Percentiles rank a stretch among this genome's conserved stretches.
Evolutionary conservation across 64 coral and sea anemone species (phyloP).

Genomic region (Pachyseris speciosa): DNA sequence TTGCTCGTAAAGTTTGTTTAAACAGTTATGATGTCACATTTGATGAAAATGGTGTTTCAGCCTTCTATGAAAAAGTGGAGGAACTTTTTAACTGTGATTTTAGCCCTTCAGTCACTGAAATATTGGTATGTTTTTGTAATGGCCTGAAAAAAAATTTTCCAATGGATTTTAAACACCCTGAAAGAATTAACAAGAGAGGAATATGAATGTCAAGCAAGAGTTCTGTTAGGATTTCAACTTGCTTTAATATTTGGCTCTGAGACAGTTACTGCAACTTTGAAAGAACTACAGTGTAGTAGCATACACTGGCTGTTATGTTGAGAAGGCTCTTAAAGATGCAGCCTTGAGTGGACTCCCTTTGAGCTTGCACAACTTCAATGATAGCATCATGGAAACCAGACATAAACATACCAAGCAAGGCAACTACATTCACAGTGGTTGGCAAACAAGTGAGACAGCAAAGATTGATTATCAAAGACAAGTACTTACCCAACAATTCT

Average conservation of each 20-base stretch:
- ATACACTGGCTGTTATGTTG: slow-evolving; percentile 13
- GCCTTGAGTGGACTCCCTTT: slow-evolving; percentile 8
- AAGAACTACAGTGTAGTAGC: slow-evolving; percentile 3
- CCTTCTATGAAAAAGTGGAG: slow-evolving; percentile 35
- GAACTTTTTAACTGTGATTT: slow-evolving; percentile 60
- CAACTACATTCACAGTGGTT: slow-evolving; percentile 36
- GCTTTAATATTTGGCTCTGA: slow-evolving; percentile 15
- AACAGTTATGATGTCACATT: slow-evolving; percentile 46
- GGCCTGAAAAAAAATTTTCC: background rate
- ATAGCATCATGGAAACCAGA: slow-evolving; percentile 45
- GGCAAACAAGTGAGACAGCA: slow-evolving; percentile 13
- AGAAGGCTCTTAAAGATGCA: slow-evolving; percentile 43
- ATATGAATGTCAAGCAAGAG: background rate
- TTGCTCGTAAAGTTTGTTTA: slow-evolving; percentile 42
- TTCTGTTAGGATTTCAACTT: slow-evolving; percentile 55
- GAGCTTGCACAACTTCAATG: slow-evolving; percentile 20
- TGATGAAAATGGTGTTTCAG: slow-evolving; percentile 40
- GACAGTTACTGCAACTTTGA: slow-evolving; percentile 59
- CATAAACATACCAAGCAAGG: slow-evolving; percentile 43
- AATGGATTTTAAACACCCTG: background rate
- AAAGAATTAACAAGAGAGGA: background rate
- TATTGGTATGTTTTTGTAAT: slow-evolving; percentile 30
- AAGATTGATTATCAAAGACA: slow-evolving; percentile 16
- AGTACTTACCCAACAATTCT: slow-evolving; percentile 46
- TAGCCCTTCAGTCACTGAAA: background rate